Conservation (phyloP, 2,113 vertebrate genomes). For the Pedetes capensis region DNA sequence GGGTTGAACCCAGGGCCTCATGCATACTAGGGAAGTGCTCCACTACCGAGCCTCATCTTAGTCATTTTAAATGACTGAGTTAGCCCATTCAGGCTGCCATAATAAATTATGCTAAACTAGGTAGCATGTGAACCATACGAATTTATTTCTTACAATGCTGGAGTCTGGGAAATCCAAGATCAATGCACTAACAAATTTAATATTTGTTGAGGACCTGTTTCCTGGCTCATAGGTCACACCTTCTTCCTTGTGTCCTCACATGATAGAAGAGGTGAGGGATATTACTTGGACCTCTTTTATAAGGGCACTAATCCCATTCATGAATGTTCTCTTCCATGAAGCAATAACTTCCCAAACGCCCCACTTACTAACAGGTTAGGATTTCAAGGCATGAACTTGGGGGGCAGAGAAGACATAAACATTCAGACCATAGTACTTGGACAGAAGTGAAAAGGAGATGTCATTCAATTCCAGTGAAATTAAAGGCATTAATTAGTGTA, state of each 20-base stretch:
- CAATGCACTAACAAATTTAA: neutral
- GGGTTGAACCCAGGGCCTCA: too few relatives aligned
- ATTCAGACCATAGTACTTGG: conserved; percentile 73
- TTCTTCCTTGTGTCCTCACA: neutral
- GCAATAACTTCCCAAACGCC: neutral
- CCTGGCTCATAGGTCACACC: neutral
- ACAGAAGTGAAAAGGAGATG: conserved; percentile 94
- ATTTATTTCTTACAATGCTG: neutral
- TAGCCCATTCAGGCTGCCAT: neutral
- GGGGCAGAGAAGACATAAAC: neutral
- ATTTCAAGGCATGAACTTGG: neutral
- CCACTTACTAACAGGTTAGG: neutral
- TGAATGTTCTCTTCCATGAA: neutral
- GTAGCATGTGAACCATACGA: neutral
- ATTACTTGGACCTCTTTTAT: neutral
- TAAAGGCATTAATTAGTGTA: conserved; percentile 81
- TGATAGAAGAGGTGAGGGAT: neutral
- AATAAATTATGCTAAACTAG: neutral
- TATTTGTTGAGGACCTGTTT: neutral
- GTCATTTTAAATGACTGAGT: neutral
- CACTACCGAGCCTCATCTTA: too few relatives aligned
- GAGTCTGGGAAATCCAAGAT: neutral
- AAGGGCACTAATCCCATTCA: neutral
- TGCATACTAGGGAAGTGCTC: too few relatives aligned
- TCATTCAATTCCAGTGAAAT: conserved; percentile 81